Conservation (phyloP, 2,113 vertebrate species). For the Scopus umbretta region DNA sequence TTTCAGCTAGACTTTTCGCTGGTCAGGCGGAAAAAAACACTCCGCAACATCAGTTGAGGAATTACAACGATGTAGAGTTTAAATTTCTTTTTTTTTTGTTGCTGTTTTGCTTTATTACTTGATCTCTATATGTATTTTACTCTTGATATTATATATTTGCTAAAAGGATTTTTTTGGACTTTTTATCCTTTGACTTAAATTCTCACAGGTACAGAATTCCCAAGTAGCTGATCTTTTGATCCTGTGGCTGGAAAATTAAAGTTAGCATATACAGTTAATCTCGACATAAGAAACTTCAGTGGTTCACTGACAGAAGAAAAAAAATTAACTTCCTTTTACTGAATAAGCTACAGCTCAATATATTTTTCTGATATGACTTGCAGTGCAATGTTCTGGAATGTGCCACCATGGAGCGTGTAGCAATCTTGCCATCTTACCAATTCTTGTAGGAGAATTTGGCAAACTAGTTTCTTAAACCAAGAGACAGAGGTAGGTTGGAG, state of each 20-base stretch:
- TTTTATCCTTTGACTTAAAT: background rate
- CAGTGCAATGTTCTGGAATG: background rate
- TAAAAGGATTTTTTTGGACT: background rate
- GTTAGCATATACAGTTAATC: background rate
- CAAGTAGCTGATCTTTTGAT: background rate
- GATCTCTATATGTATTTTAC: background rate
- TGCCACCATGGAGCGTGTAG: accelerated
- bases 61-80: background rate
- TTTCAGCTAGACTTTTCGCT: background rate
- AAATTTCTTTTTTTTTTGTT: background rate
- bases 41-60: background rate
- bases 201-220: background rate
- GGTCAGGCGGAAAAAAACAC: background rate
- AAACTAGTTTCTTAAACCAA: background rate
- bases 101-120: background rate
- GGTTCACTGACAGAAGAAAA: background rate
- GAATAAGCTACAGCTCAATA: background rate
- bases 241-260: background rate
- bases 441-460: background rate
- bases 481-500: background rate
- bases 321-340: background rate
- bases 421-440: background rate
- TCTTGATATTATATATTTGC: background rate
- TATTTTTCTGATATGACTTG: background rate
- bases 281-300: background rate